Base-by-base conservation (phyloP, 2,113 vertebrate species). In the Mesoclemmys tuberculata region DNA sequence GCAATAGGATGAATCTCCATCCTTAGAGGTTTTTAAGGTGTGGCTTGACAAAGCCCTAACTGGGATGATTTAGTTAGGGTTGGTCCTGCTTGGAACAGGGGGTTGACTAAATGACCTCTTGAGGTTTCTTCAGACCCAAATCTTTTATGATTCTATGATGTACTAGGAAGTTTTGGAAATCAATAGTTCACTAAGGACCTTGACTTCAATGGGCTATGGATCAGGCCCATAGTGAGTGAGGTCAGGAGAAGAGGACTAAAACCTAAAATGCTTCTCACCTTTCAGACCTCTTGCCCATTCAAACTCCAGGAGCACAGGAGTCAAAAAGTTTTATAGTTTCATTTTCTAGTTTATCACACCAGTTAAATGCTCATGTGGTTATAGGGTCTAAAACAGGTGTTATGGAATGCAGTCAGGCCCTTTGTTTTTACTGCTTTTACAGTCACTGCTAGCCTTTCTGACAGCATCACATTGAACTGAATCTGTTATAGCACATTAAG, bases 131-230 rank as follows among this genome's bases (percentile, higher is more conserved):
- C n/a, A n/a, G n/a, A n/a, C n/a, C n/a, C n/a, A n/a, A n/a, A n/a
- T n/a, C n/a, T n/a, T n/a, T n/a, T n/a, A n/a, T n/a, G n/a, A n/a
- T n/a, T n/a, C n/a, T 13, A 35, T 18, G 4, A n/a, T 68, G 18
- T 68, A 10, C 64, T n/a, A 35, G 64, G 8, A 68, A 68, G 35
- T 68, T 68, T 21, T 68, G 31, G 64, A 68, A 93, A 92, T 8
- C 19, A n/a, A 58, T 18, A 22, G 61, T n/a, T 80, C 11, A 29
- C 56, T 80, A 41, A 92, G 79, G 18, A 10, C 9, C 84, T 2
- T 3, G 1, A 0, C 85, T 54, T 68, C 1, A 1, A 41, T 1
- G 1, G 22, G 4, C 52, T 85, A 84, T 79, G 84, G 31, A 84
- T 81, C 22, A 81, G 90, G 38, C 2, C 8, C 8, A 18, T 56